phyloP scores from a whole-genome alignment of 35 echinoderm and acorn worm genomes.

The Chiridota heheva region DNA sequence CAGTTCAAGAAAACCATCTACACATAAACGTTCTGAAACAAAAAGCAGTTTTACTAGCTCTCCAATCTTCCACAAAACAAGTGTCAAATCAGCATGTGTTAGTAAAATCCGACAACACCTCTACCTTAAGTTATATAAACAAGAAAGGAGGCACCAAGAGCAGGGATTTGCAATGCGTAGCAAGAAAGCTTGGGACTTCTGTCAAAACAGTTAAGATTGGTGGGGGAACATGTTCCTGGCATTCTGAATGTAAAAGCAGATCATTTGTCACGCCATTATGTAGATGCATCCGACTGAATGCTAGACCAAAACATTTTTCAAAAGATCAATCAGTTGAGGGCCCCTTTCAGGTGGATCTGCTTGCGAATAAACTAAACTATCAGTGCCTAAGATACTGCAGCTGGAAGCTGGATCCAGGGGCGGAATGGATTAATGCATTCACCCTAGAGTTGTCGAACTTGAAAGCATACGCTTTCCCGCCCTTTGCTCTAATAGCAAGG shows the following conservation, averaged over 20 bases:
- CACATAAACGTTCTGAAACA: conserved; percentile 23
- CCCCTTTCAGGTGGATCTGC: conserved; percentile 18
- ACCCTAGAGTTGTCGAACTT: background rate
- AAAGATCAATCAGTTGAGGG: background rate
- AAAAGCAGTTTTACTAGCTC: background rate
- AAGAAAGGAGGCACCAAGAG: background rate
- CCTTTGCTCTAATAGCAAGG: conserved; percentile 10
- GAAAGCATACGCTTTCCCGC: conserved; percentile 8
- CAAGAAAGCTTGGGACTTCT: conserved; percentile 9
- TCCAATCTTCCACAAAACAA: background rate
- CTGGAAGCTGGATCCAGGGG: conserved; percentile 19
- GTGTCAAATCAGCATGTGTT: background rate
- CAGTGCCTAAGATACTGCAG: background rate
- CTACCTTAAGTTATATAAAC: conserved; percentile 17
- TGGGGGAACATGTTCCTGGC: conserved; percentile 13
- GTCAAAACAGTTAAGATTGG: background rate
- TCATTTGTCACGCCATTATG: background rate
- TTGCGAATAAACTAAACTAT: background rate
- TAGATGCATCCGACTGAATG: conserved; percentile 11
- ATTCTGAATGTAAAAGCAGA: conserved; percentile 17
- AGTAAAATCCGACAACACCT: conserved; percentile 8
- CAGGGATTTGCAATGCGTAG: background rate
- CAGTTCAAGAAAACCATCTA: background rate
- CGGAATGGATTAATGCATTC: conserved; percentile 13
- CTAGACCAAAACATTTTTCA: background rate